Percentiles rank a stretch among this genome's conserved stretches.
These are phyloP conservation scores for Leptodirus hochenwartii DNA, from an alignment of 2,888 invertebrate species.

Conservation along the genomic window DNA sequence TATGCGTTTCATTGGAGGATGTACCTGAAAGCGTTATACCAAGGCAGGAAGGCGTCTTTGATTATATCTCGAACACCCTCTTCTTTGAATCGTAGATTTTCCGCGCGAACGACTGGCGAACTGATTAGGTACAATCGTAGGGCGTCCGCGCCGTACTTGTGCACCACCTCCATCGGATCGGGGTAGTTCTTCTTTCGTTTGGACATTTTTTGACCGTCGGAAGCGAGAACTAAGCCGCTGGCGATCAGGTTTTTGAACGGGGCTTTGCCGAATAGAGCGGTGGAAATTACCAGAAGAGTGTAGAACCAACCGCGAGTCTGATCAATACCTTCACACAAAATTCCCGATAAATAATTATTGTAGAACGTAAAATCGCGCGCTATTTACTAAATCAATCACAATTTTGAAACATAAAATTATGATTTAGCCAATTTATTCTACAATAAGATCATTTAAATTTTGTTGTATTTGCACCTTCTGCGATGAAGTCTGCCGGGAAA, in stretches of 20 bases:
- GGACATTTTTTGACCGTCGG: conserved; percentile 99
- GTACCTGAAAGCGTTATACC: conserved; percentile 89
- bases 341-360: neutral
- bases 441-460: conserved; percentile 14
- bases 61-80: conserved; percentile 91
- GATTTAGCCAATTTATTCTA: neutral
- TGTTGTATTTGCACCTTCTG: conserved; percentile 98
- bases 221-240: conserved; percentile 88
- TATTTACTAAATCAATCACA: neutral
- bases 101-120: conserved; percentile 94
- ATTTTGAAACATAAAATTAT: neutral
- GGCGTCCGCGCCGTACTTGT: conserved; percentile 94
- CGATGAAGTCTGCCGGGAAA: conserved; percentile 98
- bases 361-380: neutral
- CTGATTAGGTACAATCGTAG: conserved; percentile 89
- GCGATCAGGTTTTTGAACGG: conserved; percentile 97
- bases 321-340: conserved; percentile 55
- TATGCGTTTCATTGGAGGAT: too few relatives aligned
- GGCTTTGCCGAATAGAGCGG: conserved; percentile 85
- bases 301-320: conserved; percentile 98
- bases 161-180: conserved; percentile 79
- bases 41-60: conserved; percentile 95
- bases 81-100: conserved; percentile 91
- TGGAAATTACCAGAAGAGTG: conserved; percentile 91
- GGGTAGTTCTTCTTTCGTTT: conserved; percentile 98